Evolutionary conservation across 1,140 invertebrate species (phyloP).

Genomic region (Penaeus vannamei): DNA sequence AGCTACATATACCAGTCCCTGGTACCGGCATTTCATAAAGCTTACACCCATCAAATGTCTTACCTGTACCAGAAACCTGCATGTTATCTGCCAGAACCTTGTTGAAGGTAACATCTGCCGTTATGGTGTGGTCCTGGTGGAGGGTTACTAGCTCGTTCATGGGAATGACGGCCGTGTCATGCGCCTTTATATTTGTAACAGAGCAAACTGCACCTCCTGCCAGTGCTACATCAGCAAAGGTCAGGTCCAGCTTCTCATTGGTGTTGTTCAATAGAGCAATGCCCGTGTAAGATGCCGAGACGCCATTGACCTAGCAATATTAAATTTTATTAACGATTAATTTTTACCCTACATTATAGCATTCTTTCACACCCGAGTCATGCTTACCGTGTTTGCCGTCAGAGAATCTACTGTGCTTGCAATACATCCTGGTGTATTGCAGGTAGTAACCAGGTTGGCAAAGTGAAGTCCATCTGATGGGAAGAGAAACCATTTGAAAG

Average conservation of each 20-base stretch:
- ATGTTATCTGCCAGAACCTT: not conserved
- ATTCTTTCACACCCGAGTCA: too few relatives aligned
- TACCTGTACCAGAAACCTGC: constrained; percentile 30
- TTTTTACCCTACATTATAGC: too few relatives aligned
- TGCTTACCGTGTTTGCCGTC: not conserved
- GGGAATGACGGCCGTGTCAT: not conserved
- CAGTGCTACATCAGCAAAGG: not conserved
- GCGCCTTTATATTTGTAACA: not conserved
- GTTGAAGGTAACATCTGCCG: constrained; percentile 8
- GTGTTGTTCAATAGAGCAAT: too few relatives aligned
- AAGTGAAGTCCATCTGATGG: constrained; percentile 27
- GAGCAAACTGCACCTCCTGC: not conserved
- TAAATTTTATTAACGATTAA: too few relatives aligned
- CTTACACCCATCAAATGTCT: not conserved
- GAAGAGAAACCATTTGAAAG: too few relatives aligned
- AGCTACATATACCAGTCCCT: too few relatives aligned
- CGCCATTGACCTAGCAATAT: too few relatives aligned
- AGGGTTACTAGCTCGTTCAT: constrained; percentile 24
- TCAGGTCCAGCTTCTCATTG: not conserved
- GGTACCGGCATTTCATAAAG: too few relatives aligned
- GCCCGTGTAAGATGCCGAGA: too few relatives aligned
- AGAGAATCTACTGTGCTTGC: not conserved
- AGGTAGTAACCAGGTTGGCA: not conserved
- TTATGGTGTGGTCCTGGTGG: constrained; percentile 1
- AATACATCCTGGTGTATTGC: too few relatives aligned